Base-by-base conservation (phyloP, 1,140 invertebrate species). In the Drosophila melanogaster region DNA sequence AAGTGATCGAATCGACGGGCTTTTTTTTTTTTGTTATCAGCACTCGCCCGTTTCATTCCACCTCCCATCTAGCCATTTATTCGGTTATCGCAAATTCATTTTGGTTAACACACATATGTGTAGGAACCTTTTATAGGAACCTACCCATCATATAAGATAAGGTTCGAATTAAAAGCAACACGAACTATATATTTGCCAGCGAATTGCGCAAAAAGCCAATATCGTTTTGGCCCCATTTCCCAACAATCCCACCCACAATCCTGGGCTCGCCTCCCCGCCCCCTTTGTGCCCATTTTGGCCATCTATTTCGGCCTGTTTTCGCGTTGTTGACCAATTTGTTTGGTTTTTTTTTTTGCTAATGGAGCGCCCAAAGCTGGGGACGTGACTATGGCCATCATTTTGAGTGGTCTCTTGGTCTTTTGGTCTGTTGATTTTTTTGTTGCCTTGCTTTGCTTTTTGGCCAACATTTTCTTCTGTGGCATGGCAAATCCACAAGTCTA, bases 51-150 rank as follows among this genome's bases (percentile, higher is more conserved):
- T 66, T 58, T 59, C 38, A 49, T 40, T 71, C 60, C 41, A 11
- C 7, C 0, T 8, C 41, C 10, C 10, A n/a, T 6, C 40, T 17
- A 43, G 17, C 38, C 24, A 55, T 33, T 3, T 49, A 30, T 30
- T 65, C 44, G 53, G 75, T 87, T 87, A 87, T 87, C 84, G 76
- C 61, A 12, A 70, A 73, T 62, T 87, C 76, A 77, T 87, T 86
- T 79, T 19, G 69, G 67, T 70, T 75, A 85, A 80, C 50, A 85
- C 54, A 26, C 11, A 35, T 14, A 12, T 14, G 6, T 40, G 17
- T 14, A 7, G 15, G 30, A 55, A 30, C 61, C 19, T 24, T 33
- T 33, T 30, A 30, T 15, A 10, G 15, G 30, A 55, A 37, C 61
- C 26, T 24, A 24, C 19, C 17, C 40, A 15, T 14, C 19, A 12